Base-by-base conservation (phyloP, 2,888 invertebrate genomes). In the Pandemis cinnamomeana region DNA sequence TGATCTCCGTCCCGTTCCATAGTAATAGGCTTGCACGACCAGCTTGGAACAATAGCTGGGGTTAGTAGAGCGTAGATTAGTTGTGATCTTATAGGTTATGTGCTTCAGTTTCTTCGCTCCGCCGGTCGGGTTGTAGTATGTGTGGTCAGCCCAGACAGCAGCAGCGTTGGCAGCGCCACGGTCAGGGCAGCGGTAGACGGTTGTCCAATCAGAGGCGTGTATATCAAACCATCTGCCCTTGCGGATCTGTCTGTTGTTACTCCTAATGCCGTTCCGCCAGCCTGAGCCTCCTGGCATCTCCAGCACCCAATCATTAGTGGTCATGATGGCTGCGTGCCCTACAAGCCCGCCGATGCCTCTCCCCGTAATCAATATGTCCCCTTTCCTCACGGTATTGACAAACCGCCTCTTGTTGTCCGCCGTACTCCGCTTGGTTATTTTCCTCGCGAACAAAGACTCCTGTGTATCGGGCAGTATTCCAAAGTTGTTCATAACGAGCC, bases 401-500 rank as follows among this genome's bases (percentile, higher is more conserved):
- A 90, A 89, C 7, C 78, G 78, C 41, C 85, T 81, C 72, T 89
- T 90, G 67, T 88, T 89, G 73, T 86, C 82, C 2, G 81, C 84
- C 1, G 84, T 87, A 73, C 84, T 87, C 2, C 87, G 82, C 71
- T 86, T 86, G n/a, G 66, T 82, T 51, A 87, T 87, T 86, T 89
- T 90, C 76, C 77, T 85, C 62, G 83, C 77, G 58, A 86, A 86
- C 77, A 90, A 78, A 67, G 89, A 88, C 79, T 88, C 86, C 55
- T 88, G 86, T 67, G 88, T 89, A 78, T 90, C 89, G 41, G 80
- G 69, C 41, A 89, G 78, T 80, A 90, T 80, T 11, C 88, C 87
- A 74, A 87, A 91, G 82, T 90, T 87, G 79, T 90, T 90, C 79
- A 88, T 82, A 76, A 90, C 80, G 55, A 91, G 84, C 87, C 90